Evolutionary conservation across 1,140 invertebrate genomes (phyloP).

Genomic region (Drosophila pachea): DNA sequence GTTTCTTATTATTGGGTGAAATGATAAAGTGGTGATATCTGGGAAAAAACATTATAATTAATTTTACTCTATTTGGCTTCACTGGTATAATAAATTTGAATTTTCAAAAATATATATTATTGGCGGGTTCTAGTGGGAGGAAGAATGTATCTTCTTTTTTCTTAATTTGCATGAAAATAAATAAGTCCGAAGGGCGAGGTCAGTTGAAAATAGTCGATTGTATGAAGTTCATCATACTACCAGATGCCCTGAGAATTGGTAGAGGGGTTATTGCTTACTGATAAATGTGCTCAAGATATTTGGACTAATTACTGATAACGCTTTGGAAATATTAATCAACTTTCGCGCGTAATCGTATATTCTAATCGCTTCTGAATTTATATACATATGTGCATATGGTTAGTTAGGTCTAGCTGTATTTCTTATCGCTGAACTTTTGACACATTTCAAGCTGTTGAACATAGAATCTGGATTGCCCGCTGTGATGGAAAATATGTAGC

Average conservation of each 20-base stretch:
- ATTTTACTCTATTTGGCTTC: too few species aligned
- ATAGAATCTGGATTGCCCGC: constrained; percentile 6
- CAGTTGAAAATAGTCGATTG: constrained; percentile 6
- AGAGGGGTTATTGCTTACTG: constrained; percentile 3
- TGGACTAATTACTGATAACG: background rate
- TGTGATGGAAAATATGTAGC: constrained; percentile 8
- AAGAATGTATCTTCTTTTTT: too few species aligned
- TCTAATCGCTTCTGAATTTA: background rate
- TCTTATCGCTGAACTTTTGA: constrained; percentile 67
- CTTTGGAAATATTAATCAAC: constrained; percentile 4
- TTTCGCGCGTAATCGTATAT: background rate
- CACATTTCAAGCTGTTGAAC: constrained; percentile 41
- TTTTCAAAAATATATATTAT: background rate
- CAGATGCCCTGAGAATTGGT: background rate
- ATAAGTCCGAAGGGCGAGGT: constrained; percentile 18
- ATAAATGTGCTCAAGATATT: background rate
- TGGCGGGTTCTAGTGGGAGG: too few species aligned
- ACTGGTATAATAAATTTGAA: too few species aligned
- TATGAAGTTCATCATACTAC: background rate
- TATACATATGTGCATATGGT: background rate
- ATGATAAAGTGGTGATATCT: too few species aligned
- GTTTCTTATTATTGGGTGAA: too few species aligned
- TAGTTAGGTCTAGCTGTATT: constrained; percentile 3
- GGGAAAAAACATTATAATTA: too few species aligned
- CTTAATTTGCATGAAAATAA: background rate